Conservation (phyloP, 2,888 invertebrate species). For the Laothoe populi region DNA sequence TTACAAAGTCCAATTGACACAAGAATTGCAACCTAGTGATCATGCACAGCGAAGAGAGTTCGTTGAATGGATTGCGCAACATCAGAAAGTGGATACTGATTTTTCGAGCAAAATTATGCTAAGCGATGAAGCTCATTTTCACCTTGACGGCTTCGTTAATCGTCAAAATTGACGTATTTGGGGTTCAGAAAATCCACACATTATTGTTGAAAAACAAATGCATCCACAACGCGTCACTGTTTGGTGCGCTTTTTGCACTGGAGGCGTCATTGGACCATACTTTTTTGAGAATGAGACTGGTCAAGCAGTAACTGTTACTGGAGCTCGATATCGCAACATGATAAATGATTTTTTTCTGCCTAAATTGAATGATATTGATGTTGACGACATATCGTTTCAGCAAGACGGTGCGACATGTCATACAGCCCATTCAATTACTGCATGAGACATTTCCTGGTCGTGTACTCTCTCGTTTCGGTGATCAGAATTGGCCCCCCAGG, state of each 20-base stretch:
- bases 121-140: not conserved
- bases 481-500: too few species aligned
- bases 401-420: slow-evolving; percentile 33
- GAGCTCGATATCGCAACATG: slow-evolving; percentile 36
- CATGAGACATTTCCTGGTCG: too few species aligned
- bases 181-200: slow-evolving; percentile 2
- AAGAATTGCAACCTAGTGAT: too few species aligned
- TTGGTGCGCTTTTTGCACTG: too few species aligned
- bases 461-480: too few species aligned
- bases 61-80: too few species aligned
- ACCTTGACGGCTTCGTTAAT: slow-evolving; percentile 8
- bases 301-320: slow-evolving; percentile 35
- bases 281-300: too few species aligned
- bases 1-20: too few species aligned
- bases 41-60: too few species aligned
- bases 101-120: not conserved
- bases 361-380: too few species aligned
- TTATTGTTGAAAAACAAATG: slow-evolving; percentile 23
- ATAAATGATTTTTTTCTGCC: slow-evolving; percentile 30
- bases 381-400: slow-evolving; percentile 28
- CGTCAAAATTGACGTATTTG: slow-evolving; percentile 29
- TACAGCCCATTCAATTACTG: slow-evolving; percentile 30
- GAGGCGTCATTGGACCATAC: too few species aligned
- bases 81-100: too few species aligned
- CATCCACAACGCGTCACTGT: slow-evolving; percentile 34